A percentile compares a stretch with the other conserved stretches of the same genome.
Evolutionary conservation across 1,140 invertebrate genomes (phyloP).

Genomic region (Bombus haemorrhoidalis): DNA sequence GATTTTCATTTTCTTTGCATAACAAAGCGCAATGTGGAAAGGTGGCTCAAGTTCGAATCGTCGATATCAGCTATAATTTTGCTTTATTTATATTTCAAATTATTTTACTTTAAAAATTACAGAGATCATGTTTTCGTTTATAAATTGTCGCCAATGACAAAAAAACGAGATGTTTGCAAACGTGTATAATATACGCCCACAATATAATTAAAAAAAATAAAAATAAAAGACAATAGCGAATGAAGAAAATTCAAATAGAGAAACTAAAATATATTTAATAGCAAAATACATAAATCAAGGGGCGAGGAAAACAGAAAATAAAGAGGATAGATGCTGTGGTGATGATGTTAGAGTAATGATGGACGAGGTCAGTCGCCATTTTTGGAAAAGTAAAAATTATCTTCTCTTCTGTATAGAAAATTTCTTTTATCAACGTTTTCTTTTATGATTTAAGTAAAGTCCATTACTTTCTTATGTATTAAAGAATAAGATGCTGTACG

Average conservation of each 20-base stretch:
- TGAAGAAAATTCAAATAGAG: constrained; percentile 31
- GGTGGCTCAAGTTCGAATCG: constrained; percentile 74
- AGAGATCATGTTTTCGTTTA: constrained; percentile 80
- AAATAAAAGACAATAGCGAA: constrained; percentile 45
- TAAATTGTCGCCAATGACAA: constrained; percentile 76
- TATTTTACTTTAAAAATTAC: constrained; percentile 81
- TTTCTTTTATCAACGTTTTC: constrained; percentile 40
- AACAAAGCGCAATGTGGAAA: constrained; percentile 53
- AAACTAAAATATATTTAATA: constrained; percentile 39
- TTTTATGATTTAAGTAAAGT: constrained; percentile 21
- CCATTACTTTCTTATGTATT: background rate
- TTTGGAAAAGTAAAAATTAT: constrained; percentile 44
- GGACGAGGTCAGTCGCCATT: constrained; percentile 34
- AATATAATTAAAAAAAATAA: constrained; percentile 43
- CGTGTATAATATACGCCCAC: constrained; percentile 62
- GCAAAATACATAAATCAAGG: constrained; percentile 23
- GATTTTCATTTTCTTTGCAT: background rate
- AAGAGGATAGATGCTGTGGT: background rate
- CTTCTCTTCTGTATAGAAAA: constrained; percentile 45
- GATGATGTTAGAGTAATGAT: background rate
- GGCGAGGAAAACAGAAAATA: constrained; percentile 13
- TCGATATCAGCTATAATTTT: constrained; percentile 78
- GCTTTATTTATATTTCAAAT: constrained; percentile 80
- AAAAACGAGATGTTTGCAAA: constrained; percentile 69
- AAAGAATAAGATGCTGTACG: constrained; percentile 50